A percentile compares a stretch with the other conserved stretches of the same genome.
Evolutionary conservation across 2,797 vertebrate genomes (phyloP).

Genomic region (Cottoperca gobio): DNA sequence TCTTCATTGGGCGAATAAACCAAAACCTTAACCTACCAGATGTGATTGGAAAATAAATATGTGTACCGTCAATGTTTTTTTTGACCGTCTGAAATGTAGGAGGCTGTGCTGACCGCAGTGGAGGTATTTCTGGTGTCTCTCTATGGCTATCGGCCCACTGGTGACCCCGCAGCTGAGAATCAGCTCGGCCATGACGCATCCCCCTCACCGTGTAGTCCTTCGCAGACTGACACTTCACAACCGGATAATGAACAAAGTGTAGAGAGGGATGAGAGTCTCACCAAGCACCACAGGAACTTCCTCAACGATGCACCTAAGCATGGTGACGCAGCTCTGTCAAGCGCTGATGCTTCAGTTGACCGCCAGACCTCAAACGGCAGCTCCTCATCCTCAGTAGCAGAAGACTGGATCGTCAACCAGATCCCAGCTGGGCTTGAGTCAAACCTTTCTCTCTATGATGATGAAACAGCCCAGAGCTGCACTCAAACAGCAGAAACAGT

Average conservation of each 20-base stretch:
- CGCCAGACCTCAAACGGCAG: constrained; percentile 72
- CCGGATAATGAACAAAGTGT: constrained; percentile 1
- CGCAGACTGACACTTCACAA: constrained; percentile 11
- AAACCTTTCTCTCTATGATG: constrained; percentile 58
- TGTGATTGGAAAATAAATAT: background rate
- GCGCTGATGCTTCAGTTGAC: constrained; percentile 24
- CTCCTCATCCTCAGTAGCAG: constrained; percentile 81
- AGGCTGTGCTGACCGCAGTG: constrained; percentile 89
- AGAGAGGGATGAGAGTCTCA: constrained; percentile 56
- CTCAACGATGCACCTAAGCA: constrained; percentile 5
- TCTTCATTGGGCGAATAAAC: background rate
- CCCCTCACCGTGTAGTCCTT: background rate
- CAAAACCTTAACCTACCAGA: background rate
- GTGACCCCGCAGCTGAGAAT: constrained; percentile 31
- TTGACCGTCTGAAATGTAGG: constrained; percentile 79
- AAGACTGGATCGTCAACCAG: constrained; percentile 80
- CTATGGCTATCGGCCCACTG: constrained; percentile 85
- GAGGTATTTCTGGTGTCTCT: constrained; percentile 91
- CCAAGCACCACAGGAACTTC: background rate
- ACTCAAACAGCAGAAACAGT: constrained; percentile 9
- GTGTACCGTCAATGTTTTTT: background rate
- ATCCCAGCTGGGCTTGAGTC: constrained; percentile 54
- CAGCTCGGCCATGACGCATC: constrained; percentile 10
- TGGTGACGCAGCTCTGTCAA: background rate
- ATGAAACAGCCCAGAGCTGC: constrained; percentile 47